phyloP scores from a whole-genome alignment of 2,113 vertebrate genomes.

The Gulo gulo region DNA sequence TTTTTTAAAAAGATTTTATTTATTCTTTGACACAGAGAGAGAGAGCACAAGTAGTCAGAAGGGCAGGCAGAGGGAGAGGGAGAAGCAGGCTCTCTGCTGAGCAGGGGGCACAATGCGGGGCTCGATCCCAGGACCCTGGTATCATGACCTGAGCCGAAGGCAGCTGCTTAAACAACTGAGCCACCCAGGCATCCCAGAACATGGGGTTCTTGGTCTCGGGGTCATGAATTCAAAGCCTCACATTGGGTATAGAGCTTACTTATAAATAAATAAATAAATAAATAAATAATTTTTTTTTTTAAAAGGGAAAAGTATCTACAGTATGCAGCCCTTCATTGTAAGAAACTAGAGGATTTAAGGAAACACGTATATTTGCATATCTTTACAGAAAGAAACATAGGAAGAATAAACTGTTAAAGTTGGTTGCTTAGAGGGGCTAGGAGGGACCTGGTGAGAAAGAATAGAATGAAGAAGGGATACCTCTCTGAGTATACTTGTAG shows the following conservation, averaged over 20 bases:
- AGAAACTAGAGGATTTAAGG: slow-evolving; percentile 10
- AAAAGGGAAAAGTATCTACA: not conserved
- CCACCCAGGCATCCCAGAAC: not conserved
- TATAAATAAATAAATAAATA: not conserved
- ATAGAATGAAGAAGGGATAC: not conserved
- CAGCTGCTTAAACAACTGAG: too few species aligned
- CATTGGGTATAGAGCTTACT: not conserved
- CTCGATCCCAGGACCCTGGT: too few species aligned
- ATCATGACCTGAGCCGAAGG: too few species aligned
- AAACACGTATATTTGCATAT: not conserved
- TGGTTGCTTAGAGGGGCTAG: not conserved
- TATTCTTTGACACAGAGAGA: too few species aligned
- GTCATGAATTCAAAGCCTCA: not conserved
- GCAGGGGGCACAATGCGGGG: too few species aligned
- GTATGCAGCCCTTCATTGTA: not conserved
- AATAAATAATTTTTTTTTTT: not conserved
- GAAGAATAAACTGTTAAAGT: not conserved
- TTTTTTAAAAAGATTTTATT: too few species aligned
- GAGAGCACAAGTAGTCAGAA: too few species aligned
- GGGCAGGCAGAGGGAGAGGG: too few species aligned
- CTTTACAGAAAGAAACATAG: slow-evolving; percentile 15
- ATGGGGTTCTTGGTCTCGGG: not conserved
- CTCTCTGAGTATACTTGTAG: not conserved
- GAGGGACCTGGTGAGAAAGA: not conserved
- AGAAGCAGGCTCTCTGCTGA: too few species aligned